phyloP scores from a whole-genome alignment of 2,113 vertebrate species.

The Callipepla squamata region DNA sequence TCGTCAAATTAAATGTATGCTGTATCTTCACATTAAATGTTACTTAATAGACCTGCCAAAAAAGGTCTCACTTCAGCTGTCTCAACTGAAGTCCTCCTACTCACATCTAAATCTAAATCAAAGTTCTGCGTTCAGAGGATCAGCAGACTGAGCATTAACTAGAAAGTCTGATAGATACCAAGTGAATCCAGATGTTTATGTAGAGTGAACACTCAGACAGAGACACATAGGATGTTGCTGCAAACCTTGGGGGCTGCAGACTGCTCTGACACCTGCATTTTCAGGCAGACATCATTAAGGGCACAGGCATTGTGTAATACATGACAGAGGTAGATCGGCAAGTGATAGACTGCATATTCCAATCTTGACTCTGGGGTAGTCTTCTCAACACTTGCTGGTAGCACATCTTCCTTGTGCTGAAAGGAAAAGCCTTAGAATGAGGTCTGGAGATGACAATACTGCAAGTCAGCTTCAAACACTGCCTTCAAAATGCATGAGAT shows the following conservation, averaged over 20 bases:
- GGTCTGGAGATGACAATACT: conserved; percentile 16
- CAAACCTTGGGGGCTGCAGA: neutral
- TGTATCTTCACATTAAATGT: neutral
- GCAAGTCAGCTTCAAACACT: neutral
- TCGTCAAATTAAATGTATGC: neutral
- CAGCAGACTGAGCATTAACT: neutral
- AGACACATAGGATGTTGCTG: neutral
- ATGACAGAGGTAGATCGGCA: conserved; percentile 26
- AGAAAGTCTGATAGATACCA: neutral
- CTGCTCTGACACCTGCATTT: neutral
- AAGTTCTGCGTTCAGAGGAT: neutral
- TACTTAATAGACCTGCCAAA: neutral
- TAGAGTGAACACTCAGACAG: neutral
- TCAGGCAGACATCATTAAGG: neutral
- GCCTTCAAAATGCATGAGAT: neutral
- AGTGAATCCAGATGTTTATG: neutral
- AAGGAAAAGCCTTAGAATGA: neutral
- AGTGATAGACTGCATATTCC: neutral
- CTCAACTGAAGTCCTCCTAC: neutral
- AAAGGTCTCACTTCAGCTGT: neutral
- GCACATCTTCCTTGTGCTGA: neutral
- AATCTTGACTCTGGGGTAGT: neutral
- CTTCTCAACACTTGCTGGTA: neutral
- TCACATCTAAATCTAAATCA: neutral
- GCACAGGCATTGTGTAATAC: neutral